Evolutionary conservation across 2,113 vertebrate species (phyloP), one percentile per base, ranked within the genome.

Genomic region (Notothenia rossii): DNA sequence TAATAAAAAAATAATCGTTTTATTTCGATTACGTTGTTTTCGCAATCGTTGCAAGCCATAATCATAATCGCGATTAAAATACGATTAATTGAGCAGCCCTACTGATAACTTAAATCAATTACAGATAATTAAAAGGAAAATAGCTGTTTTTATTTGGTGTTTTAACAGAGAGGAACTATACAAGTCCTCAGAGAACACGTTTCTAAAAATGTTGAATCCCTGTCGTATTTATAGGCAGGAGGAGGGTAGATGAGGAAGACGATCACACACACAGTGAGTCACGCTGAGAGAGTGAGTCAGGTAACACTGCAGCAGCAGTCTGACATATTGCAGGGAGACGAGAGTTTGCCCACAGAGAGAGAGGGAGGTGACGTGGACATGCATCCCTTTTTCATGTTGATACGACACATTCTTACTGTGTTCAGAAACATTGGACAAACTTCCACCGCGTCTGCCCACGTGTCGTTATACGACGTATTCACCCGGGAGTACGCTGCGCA

Each of bases 251-350:
- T 75, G 69, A 84, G 81, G 82, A 89, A 87, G 75, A 69, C 62
- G 62, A 78, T 84, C 82, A 59, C 86, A 86, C 83, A 72, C 67
- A 70, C 58, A 58, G 10, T 86, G 84, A 88, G 68, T 92, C 77
- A 89, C 56, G 40, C 69, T 43, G 40, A 20, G 69, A 88, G 63
- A 73, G 76, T 88, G 90, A 92, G 77, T 86, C 85, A 92, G 72
- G 63, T 56, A 67, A 61, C 59, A 40, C 74, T 73, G 56, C 76
- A 61, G 79, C 58, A 12, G 65, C 46, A 36, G 56, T 53, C 69
- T 71, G 77, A 88, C 86, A 78, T 77, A 80, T n/a, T 72, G 81
- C 81, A 74, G 36, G 3, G 51, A 65, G 50, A 83, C 75, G 46
- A 54, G 15, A 65, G 64, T 80, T 71, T 72, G 61, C 20, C 43